These are phyloP conservation scores for Tetrax tetrax DNA, from an alignment of 2,113 vertebrate species.

Conservation along the genomic window DNA sequence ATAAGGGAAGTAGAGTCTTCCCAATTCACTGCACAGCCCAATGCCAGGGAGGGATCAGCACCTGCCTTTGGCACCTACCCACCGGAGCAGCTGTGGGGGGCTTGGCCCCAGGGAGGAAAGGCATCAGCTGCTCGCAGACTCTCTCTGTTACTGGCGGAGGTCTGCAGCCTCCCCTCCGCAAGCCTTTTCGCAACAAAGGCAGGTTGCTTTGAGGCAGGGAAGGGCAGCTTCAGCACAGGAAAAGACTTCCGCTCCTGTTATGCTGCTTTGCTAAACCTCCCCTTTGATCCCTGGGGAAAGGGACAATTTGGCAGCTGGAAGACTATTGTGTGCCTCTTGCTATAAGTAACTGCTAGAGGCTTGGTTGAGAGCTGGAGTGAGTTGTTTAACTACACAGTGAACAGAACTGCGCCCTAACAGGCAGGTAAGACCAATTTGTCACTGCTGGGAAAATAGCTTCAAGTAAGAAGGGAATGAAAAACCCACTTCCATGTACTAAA, in stretches of 20 bases:
- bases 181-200: slow-evolving; percentile 2
- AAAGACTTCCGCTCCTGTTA: slow-evolving; percentile 29
- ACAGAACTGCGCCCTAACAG: not conserved
- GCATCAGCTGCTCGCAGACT: not conserved
- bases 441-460: not conserved
- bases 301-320: slow-evolving; percentile 43
- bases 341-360: slow-evolving; percentile 7
- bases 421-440: not conserved
- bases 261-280: not conserved
- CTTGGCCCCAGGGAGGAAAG: not conserved
- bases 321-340: slow-evolving; percentile 35
- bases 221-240: slow-evolving; percentile 50
- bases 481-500: not conserved
- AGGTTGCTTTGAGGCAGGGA: slow-evolving; percentile 1
- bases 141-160: not conserved
- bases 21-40: not conserved
- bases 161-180: not conserved
- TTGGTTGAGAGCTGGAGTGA: not conserved
- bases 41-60: not conserved
- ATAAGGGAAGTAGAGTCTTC: accelerated
- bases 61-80: not conserved
- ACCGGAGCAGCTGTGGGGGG: accelerated
- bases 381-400: not conserved
- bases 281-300: slow-evolving; percentile 54
- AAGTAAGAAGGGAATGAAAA: not conserved